Base-by-base conservation (phyloP, 2,797 vertebrate genomes). In the Scyliorhinus canicula region DNA sequence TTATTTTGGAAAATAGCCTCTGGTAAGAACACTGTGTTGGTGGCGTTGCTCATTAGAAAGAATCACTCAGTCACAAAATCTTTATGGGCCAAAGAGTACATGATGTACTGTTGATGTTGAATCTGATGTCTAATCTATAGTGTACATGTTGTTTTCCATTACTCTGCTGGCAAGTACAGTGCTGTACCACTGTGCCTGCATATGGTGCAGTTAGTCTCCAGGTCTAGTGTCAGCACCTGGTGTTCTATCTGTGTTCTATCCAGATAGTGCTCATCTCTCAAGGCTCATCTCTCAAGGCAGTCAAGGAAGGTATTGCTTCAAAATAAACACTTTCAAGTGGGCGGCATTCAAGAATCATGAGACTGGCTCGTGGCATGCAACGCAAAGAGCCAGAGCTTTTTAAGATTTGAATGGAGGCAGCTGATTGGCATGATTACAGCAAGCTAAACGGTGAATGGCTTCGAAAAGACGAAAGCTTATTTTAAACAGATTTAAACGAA, bases 101-200 rank as follows among this genome's bases (percentile, higher is more conserved):
- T 60, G 55, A 60, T 90, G 86, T 90, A 63, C 55, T 90, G 55
- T 90, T 90, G 85, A 88, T 88, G 86, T 90, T 60, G 55, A 90
- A 60, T 63, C 55, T 90, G 86, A 90, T 90, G 86, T 90, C 55
- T 63, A 90, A 90, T 60, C 86, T 63, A 90, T 90, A 90, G 31
- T 63, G 86, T 63, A 90, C 55, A 63, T 21, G 86, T 90, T 40
- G 55, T 90, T 90, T 63, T 90, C 86, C 86, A 90, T 90, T 90
- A 63, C 86, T n/a, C 55, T 60, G 55, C 55, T 40, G 31, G 55
- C 86, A 90, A 60, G 55, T 90, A 60, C 31, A 60, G 4, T 35
- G 16, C 35, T 60, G 31, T 35, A 40, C 55, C 35, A 90, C 86
- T 90, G 85, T 88, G 86, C 63, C 86, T 90, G 86, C 86, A 60